Percentiles rank a stretch among this genome's conserved stretches.
These are phyloP conservation scores for Macrostomum lignano DNA, from an alignment of 1,140 invertebrate species.

Conservation along the genomic window DNA sequence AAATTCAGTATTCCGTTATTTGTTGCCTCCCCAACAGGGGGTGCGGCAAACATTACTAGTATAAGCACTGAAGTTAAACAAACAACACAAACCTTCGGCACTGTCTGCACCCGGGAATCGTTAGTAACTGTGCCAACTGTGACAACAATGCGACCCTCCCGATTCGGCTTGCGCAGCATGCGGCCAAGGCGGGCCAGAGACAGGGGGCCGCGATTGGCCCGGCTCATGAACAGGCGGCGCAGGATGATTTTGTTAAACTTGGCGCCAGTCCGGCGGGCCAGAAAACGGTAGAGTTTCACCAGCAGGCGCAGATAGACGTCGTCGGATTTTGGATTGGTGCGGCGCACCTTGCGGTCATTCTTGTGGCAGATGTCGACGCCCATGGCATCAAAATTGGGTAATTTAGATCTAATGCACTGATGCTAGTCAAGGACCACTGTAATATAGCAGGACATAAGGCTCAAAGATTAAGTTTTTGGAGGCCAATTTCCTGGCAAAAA, in stretches of 20 bases:
- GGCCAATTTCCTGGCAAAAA: no score
- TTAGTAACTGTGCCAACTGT: slow-evolving; percentile 80
- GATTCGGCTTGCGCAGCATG: slow-evolving; percentile 52
- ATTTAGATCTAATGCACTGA: no score
- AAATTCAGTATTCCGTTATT: no score
- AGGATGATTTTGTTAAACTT: slow-evolving; percentile 90
- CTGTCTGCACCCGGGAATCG: slow-evolving; percentile 58
- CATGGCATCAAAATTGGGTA: no score
- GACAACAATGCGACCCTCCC: slow-evolving; percentile 60
- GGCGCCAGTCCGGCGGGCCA: slow-evolving; percentile 64
- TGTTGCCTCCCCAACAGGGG: no score
- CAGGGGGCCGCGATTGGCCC: slow-evolving; percentile 65
- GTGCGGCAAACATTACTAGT: no score
- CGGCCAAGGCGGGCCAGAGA: slow-evolving; percentile 50
- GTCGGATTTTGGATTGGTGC: slow-evolving; percentile 73
- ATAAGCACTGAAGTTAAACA: no score
- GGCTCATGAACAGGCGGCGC: slow-evolving; percentile 82
- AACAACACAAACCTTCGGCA: no score
- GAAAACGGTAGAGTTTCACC: slow-evolving; percentile 80
- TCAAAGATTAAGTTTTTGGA: no score
- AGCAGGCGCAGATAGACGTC: slow-evolving; percentile 84
- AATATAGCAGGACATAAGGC: no score
- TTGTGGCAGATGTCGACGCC: slow-evolving; percentile 98
- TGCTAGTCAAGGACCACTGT: no score
- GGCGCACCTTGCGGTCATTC: slow-evolving; percentile 79